Evolutionary conservation across 2,113 vertebrate species (phyloP).

Genomic region (Thamnaconus septentrionalis): DNA sequence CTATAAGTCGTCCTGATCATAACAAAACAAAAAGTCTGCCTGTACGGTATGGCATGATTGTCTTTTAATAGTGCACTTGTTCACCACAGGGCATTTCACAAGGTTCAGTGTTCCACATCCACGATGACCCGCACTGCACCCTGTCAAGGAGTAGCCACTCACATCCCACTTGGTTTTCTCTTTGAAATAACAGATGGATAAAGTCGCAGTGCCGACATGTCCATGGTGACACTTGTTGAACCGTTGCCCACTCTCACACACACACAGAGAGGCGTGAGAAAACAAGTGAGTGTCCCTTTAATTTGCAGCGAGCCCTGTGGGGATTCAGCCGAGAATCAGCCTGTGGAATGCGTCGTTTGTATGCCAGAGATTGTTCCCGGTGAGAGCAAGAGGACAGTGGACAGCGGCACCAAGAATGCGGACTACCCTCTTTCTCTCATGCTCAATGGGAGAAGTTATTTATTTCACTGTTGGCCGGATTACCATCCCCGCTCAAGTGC

Average conservation of each 20-base stretch:
- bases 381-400: constrained; percentile 52
- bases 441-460: constrained; percentile 10
- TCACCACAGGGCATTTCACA: no score
- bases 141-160: no score
- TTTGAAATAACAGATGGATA: no score
- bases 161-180: no score
- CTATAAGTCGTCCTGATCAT: no score
- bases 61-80: no score
- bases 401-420: constrained; percentile 35
- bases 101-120: no score
- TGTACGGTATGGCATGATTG: no score
- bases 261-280: constrained; percentile 13
- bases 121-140: no score
- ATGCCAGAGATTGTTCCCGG: constrained; percentile 69
- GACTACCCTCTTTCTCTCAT: constrained; percentile 29
- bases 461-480: background rate
- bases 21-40: no score
- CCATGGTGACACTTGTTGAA: no score
- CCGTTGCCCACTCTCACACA: background rate
- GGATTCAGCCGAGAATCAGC: constrained; percentile 56
- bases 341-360: constrained; percentile 75
- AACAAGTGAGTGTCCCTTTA: constrained; percentile 75
- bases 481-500: background rate
- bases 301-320: constrained; percentile 60
- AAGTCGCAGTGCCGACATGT: no score